Evolutionary conservation across 2,888 invertebrate species (phyloP).

Genomic region (Lagria hirta): DNA sequence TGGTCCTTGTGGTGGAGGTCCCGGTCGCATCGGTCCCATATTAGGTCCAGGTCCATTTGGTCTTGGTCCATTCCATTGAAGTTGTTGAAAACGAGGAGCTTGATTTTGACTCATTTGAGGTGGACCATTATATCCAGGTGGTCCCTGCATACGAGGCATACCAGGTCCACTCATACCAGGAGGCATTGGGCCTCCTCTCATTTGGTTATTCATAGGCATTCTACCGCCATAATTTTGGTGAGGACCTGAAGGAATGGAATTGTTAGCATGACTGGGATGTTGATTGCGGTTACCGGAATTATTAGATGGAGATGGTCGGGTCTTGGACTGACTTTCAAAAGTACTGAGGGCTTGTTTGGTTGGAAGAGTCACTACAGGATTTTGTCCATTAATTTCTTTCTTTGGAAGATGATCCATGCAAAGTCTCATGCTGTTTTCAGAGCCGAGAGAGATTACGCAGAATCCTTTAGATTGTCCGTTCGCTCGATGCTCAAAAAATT

Average conservation of each 20-base stretch:
- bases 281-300: slow-evolving; percentile 61
- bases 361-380: slow-evolving; percentile 91
- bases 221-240: slow-evolving; percentile 58
- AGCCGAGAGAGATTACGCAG: slow-evolving; percentile 92
- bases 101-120: slow-evolving; percentile 53
- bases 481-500: slow-evolving; percentile 98
- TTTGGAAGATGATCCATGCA: slow-evolving; percentile 92
- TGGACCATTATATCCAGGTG: slow-evolving; percentile 62
- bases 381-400: slow-evolving; percentile 93
- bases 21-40: slow-evolving; percentile 56
- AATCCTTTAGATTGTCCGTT: slow-evolving; percentile 99
- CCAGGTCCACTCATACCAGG: slow-evolving; percentile 58
- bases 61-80: slow-evolving; percentile 61
- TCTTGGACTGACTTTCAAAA: slow-evolving; percentile 92
- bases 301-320: slow-evolving; percentile 78
- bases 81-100: slow-evolving; percentile 39
- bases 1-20: slow-evolving; percentile 61
- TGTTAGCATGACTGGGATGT: slow-evolving; percentile 63
- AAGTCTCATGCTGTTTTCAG: slow-evolving; percentile 84
- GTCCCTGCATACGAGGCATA: slow-evolving; percentile 61
- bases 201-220: slow-evolving; percentile 55
- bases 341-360: slow-evolving; percentile 85
- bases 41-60: slow-evolving; percentile 57
- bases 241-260: slow-evolving; percentile 59
- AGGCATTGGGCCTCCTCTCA: slow-evolving; percentile 51